Evolutionary conservation across 2,113 vertebrate genomes (phyloP).

Genomic region (Archilochus colubris): DNA sequence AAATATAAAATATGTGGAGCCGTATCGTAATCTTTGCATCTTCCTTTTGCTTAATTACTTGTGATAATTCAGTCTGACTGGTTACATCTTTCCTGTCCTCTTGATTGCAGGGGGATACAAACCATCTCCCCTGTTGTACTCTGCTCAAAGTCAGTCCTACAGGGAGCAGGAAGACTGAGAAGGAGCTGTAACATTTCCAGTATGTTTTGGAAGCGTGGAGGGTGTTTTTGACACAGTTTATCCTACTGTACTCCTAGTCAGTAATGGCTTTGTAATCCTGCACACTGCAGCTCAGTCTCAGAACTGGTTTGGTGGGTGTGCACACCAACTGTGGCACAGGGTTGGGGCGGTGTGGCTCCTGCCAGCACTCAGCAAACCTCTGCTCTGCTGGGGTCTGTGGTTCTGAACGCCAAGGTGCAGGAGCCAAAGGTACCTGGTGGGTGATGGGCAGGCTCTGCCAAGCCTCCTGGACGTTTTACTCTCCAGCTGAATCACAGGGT

Average conservation of each 20-base stretch:
- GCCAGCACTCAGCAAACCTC: background rate
- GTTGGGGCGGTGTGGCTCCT: fast-evolving
- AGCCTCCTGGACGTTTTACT: background rate
- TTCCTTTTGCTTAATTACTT: background rate
- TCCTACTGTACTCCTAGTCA: background rate
- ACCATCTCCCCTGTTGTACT: background rate
- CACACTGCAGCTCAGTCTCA: background rate
- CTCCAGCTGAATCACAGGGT: background rate
- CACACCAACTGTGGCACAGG: background rate
- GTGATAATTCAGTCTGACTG: background rate
- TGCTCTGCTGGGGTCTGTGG: fast-evolving
- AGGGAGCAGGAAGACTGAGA: background rate
- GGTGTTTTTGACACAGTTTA: background rate
- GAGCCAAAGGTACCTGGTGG: background rate
- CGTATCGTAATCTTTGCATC: background rate
- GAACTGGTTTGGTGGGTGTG: background rate
- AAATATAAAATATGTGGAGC: background rate
- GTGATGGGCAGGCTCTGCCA: background rate
- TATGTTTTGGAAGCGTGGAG: background rate
- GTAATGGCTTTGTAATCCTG: background rate
- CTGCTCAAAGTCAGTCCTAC: background rate
- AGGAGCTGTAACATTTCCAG: background rate
- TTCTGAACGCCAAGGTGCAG: fast-evolving
- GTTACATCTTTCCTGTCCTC: background rate
- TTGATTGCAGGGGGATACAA: background rate